Evolutionary conservation across 2,797 vertebrate species (phyloP).

Genomic region (Sebastes diploproa): DNA sequence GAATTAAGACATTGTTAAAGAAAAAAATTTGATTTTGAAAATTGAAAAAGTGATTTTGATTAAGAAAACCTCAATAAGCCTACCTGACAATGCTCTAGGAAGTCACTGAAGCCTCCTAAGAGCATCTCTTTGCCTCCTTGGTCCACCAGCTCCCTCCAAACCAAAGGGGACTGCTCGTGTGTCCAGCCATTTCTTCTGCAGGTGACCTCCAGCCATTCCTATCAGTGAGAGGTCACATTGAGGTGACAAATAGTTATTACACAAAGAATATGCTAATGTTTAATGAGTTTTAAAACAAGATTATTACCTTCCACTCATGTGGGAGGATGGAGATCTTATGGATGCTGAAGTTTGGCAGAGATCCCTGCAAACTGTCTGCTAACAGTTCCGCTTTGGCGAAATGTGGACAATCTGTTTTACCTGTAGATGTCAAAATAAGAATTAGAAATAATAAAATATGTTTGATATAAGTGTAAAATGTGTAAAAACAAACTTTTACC

Average conservation of each 20-base stretch:
- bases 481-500: constrained; percentile 78
- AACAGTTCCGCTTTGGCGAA: constrained; percentile 92
- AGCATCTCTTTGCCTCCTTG: constrained; percentile 89
- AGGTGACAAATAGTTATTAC: background rate
- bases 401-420: constrained; percentile 87
- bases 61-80: background rate
- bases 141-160: constrained; percentile 94
- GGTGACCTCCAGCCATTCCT: constrained; percentile 87
- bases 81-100: constrained; percentile 92
- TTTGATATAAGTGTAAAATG: background rate
- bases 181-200: constrained; percentile 88
- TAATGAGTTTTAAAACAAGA: background rate
- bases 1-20: accelerated
- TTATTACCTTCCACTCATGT: constrained; percentile 87
- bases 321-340: constrained; percentile 90
- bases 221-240: background rate
- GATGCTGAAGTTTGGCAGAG: constrained; percentile 87
- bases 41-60: background rate
- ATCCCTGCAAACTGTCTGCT: constrained; percentile 86
- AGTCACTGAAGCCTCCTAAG: constrained; percentile 90
- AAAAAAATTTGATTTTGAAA: no score
- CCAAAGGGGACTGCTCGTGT: constrained; percentile 85
- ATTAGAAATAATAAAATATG: background rate
- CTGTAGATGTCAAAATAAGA: constrained; percentile 58
- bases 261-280: background rate